Evolutionary conservation across 2,797 vertebrate genomes (phyloP).

Genomic region (Chaetophractus vellerosus): DNA sequence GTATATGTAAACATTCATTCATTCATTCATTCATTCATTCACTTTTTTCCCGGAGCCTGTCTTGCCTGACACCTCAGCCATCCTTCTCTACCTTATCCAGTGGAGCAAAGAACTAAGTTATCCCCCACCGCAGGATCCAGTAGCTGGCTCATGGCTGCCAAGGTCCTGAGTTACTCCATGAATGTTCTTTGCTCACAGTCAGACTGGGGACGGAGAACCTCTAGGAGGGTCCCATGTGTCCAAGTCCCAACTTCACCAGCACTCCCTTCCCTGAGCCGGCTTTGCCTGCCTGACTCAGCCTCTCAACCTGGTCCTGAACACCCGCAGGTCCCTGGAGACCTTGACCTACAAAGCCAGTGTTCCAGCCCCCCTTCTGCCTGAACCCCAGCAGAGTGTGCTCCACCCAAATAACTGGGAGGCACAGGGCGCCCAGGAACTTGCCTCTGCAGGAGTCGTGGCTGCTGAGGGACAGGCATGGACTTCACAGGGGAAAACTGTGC

Average conservation of each 20-base stretch:
- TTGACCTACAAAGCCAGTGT: not conserved
- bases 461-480: not conserved
- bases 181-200: not conserved
- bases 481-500: not conserved
- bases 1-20: not conserved
- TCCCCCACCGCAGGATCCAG: too few species aligned
- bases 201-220: not conserved
- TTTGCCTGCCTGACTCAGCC: not conserved
- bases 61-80: not conserved
- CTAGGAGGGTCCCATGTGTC: not conserved
- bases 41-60: not conserved
- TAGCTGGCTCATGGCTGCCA: not conserved
- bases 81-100: not conserved
- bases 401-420: not conserved
- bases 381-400: rapidly evolving
- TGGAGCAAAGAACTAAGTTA: not conserved
- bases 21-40: not conserved
- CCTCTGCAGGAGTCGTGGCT: not conserved
- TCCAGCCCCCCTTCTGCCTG: not conserved
- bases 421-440: not conserved
- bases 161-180: not conserved
- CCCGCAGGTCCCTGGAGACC: not conserved
- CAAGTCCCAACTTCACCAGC: rapidly evolving
- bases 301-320: not conserved
- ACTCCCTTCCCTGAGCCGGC: not conserved